Conservation (phyloP, 2,888 invertebrate species). For the Teleiodes luculella region DNA sequence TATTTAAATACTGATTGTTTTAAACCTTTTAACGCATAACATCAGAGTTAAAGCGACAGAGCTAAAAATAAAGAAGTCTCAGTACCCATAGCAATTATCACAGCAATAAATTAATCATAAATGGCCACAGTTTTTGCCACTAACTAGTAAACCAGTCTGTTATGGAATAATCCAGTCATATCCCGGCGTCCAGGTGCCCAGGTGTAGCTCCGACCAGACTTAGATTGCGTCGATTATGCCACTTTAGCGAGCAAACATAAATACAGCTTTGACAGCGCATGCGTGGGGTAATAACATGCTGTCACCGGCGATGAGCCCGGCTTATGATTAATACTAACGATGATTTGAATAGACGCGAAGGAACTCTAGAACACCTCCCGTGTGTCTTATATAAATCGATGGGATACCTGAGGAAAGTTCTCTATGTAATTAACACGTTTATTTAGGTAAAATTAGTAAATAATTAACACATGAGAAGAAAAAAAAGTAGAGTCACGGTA, state of each 20-base stretch:
- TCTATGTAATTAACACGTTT: no score
- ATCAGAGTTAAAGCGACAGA: no score
- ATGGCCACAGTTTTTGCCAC: background rate
- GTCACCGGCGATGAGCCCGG: background rate
- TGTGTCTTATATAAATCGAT: no score
- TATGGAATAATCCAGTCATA: slow-evolving; percentile 3
- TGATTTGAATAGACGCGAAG: background rate
- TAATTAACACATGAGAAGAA: no score
- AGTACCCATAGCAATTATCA: slow-evolving; percentile 7
- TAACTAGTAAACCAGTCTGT: background rate
- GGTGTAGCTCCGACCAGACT: background rate
- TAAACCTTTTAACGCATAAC: no score
- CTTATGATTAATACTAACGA: slow-evolving; percentile 3
- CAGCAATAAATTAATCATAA: slow-evolving; percentile 5
- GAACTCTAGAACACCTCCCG: background rate
- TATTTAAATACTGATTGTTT: no score
- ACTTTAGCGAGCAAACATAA: slow-evolving; percentile 4
- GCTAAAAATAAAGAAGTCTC: background rate
- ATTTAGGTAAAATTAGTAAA: no score
- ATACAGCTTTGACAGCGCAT: slow-evolving; percentile 2
- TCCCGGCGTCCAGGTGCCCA: background rate
- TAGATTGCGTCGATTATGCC: slow-evolving; percentile 3
- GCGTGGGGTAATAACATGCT: slow-evolving; percentile 4
- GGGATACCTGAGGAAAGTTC: no score
- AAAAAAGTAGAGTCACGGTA: no score